phyloP scores from a whole-genome alignment of 2,888 invertebrate genomes.

The Acronicta aceris region DNA sequence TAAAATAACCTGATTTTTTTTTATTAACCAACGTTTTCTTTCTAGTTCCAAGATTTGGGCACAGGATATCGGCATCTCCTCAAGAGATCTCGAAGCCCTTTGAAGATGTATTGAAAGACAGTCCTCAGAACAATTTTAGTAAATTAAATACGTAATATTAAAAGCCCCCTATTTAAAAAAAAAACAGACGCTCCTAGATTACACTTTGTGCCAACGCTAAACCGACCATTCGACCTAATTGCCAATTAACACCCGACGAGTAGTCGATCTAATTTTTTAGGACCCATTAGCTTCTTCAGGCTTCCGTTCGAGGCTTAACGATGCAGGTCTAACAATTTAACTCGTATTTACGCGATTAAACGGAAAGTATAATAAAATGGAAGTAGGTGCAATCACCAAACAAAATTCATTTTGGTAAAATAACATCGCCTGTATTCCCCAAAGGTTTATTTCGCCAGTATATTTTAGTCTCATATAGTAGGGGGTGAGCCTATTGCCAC shows the following conservation, averaged over 20 bases:
- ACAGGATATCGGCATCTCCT: too few relatives aligned
- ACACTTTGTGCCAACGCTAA: conserved; percentile 30
- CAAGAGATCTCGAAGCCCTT: too few relatives aligned
- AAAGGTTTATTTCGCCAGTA: too few relatives aligned
- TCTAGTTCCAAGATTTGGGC: too few relatives aligned
- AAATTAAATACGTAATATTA: too few relatives aligned
- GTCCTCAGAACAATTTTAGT: too few relatives aligned
- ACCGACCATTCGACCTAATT: conserved; percentile 64
- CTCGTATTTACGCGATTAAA: conserved; percentile 33
- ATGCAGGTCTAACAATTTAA: conserved; percentile 53
- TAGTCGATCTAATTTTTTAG: conserved; percentile 66
- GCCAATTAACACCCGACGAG: conserved; percentile 66
- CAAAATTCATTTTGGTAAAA: background rate
- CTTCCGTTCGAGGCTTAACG: conserved; percentile 49
- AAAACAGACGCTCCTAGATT: conserved; percentile 30
- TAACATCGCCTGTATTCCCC: too few relatives aligned
- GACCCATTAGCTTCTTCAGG: conserved; percentile 54
- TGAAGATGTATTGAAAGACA: too few relatives aligned
- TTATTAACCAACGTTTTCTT: too few relatives aligned
- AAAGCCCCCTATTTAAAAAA: background rate
- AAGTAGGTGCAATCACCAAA: conserved; percentile 3
- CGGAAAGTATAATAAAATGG: background rate
- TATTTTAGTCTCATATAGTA: too few relatives aligned
- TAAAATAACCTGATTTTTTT: too few relatives aligned
- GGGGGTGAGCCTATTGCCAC: too few relatives aligned